phyloP scores from a whole-genome alignment of 2,113 vertebrate species.

The Ovibos moschatus region DNA sequence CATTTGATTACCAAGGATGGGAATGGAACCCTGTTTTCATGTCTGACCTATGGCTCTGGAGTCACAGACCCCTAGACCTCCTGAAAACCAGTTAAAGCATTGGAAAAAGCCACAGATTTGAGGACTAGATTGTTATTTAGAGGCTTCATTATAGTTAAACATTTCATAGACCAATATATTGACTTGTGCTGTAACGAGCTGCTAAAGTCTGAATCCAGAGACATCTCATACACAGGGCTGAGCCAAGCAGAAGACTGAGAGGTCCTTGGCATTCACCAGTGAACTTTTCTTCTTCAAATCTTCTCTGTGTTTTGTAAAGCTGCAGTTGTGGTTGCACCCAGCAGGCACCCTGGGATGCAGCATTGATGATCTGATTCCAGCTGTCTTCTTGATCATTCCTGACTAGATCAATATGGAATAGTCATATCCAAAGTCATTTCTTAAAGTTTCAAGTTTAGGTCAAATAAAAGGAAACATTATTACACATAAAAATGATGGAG shows the following conservation, averaged over 20 bases:
- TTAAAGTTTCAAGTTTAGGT: constrained; percentile 29
- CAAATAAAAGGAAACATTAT: constrained; percentile 32
- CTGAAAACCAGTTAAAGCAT: background rate
- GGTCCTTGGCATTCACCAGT: background rate
- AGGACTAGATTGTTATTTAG: background rate
- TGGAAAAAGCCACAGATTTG: background rate
- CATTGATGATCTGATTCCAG: constrained; percentile 15
- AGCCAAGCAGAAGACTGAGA: background rate
- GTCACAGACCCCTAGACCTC: background rate
- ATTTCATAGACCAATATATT: background rate
- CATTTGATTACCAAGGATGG: background rate
- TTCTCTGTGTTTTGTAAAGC: constrained; percentile 6
- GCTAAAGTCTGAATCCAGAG: background rate
- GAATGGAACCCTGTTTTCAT: no score
- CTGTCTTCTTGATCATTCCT: constrained; percentile 51
- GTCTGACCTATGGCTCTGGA: background rate
- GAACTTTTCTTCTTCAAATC: constrained; percentile 39
- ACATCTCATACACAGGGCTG: background rate
- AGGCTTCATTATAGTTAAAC: background rate
- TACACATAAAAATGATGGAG: background rate
- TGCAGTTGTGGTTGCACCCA: background rate
- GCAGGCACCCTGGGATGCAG: background rate
- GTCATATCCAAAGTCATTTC: constrained; percentile 30
- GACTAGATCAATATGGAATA: constrained; percentile 29
- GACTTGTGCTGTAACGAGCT: background rate